Evolutionary conservation across 2,797 vertebrate species (phyloP), one percentile per base, ranked within the genome.

Genomic region (Taeniopygia guttata): DNA sequence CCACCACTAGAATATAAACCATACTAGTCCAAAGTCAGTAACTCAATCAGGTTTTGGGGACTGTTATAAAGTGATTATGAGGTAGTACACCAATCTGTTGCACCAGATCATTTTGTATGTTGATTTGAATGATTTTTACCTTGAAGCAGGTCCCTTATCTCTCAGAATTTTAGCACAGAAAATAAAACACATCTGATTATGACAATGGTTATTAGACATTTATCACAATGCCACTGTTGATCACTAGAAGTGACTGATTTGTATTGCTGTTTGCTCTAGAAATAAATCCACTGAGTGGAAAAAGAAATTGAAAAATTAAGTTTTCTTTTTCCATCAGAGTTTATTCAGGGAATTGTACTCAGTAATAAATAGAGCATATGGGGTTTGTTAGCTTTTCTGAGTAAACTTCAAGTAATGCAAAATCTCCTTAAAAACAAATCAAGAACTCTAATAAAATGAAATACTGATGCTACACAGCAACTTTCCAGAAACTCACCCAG

Each of bases 211-310:
- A n/a, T 66, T 77, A 85, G 72, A 21, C 9, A 42, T 51, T 27
- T 68, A 22, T 29, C 27, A 26, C 22, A 55, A 10, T 51, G 40
- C 13, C 15, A 18, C 34, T 56, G 11, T 18, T 54, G 13, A 43
- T 62, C 15, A 48, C 8, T 36, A 42, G 34, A 6, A 0, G 0
- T n/a, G 49, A 56, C 22, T 52, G 70, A 54, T 69, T 46, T 52
- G 7, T 62, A 45, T 45, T 80, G 52, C 51, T 67, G 5, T 77
- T 84, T 76, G 30, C 11, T 48, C 45, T 81, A 55, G 52, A 43
- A 84, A 74, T 18, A 55, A 66, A 80, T 55, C 19, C 14, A 30
- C 21, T 17, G 27, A 79, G 18, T 42, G 9, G 27, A 43, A 77
- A 56, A 30, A 64, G 59, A 40, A 4, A 8, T 5, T 19, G 13